A percentile compares a stretch with the other conserved stretches of the same genome.
Conservation (phyloP, 2,113 vertebrate species). For the Mionectes macconnelli region DNA sequence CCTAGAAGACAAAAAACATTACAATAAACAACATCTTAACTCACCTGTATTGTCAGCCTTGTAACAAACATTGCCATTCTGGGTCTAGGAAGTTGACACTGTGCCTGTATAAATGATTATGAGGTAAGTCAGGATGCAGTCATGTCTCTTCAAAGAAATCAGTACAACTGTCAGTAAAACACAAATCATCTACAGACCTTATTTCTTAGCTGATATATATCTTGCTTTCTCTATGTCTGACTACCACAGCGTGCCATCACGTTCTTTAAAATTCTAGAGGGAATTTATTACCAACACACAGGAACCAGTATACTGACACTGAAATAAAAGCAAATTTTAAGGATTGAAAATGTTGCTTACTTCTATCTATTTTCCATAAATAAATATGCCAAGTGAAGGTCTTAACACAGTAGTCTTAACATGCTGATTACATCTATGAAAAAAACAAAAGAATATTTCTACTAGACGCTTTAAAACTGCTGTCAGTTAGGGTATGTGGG, state of each 20-base stretch:
- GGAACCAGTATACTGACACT: not conserved
- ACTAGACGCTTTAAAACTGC: not conserved
- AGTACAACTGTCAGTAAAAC: not conserved
- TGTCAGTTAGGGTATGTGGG: not conserved
- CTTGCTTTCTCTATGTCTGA: not conserved
- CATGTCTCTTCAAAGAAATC: not conserved
- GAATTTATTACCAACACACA: not conserved
- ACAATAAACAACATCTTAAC: not conserved
- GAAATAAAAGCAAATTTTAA: not conserved
- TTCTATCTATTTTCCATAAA: not conserved
- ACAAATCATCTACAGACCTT: not conserved
- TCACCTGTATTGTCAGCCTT: not conserved
- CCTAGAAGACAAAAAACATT: accelerated
- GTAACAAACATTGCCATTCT: not conserved
- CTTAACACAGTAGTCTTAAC: not conserved
- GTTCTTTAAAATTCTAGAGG: not conserved
- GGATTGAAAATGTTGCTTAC: not conserved
- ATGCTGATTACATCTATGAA: not conserved
- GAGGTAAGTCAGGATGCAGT: not conserved
- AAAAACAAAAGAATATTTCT: not conserved
- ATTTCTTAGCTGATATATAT: not conserved
- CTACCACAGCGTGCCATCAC: not conserved
- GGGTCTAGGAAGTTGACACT: not conserved
- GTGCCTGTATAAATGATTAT: not conserved
- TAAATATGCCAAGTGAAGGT: not conserved